A percentile compares a stretch with the other conserved stretches of the same genome.
Evolutionary conservation across 2,888 invertebrate species (phyloP).

Genomic region (Selenia dentaria): DNA sequence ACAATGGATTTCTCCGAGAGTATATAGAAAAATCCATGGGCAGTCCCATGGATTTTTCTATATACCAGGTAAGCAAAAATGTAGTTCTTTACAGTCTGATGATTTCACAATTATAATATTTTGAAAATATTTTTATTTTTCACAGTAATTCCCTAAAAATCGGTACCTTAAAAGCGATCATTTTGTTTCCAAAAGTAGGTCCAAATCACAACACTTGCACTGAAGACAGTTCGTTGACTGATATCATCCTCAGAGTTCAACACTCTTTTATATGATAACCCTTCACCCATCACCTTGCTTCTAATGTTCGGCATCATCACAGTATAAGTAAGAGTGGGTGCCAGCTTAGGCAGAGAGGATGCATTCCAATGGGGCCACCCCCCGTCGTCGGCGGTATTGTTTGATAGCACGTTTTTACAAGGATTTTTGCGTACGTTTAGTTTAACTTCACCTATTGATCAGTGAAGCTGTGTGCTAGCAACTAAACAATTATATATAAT

Average conservation of each 20-base stretch:
- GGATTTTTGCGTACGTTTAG: constrained; percentile 2
- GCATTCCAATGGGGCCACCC: constrained; percentile 49
- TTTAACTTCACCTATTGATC: too few species aligned
- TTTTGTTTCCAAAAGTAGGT: constrained; percentile 21
- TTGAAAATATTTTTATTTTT: too few species aligned
- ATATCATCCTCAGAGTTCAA: constrained; percentile 31
- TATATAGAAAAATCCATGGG: too few species aligned
- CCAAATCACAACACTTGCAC: constrained; percentile 21
- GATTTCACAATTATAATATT: too few species aligned
- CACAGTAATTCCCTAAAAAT: too few species aligned
- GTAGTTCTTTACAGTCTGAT: too few species aligned
- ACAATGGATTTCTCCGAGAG: too few species aligned
- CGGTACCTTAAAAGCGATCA: constrained; percentile 33
- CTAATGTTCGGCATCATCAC: constrained; percentile 18
- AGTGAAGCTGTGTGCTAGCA: too few species aligned
- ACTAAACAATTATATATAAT: too few species aligned
- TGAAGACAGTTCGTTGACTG: constrained; percentile 34
- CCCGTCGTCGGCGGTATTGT: constrained; percentile 49
- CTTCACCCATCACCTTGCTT: constrained; percentile 42
- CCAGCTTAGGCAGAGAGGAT: constrained; percentile 37
- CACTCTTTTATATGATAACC: constrained; percentile 36
- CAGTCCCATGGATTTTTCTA: too few species aligned
- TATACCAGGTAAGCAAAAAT: too few species aligned
- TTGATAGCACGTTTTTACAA: constrained; percentile 35
- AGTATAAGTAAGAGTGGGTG: constrained; percentile 12